A percentile compares a stretch with the other conserved stretches of the same genome.
phyloP scores from a whole-genome alignment of 2,888 invertebrate species.

The Diaphora mendica region DNA sequence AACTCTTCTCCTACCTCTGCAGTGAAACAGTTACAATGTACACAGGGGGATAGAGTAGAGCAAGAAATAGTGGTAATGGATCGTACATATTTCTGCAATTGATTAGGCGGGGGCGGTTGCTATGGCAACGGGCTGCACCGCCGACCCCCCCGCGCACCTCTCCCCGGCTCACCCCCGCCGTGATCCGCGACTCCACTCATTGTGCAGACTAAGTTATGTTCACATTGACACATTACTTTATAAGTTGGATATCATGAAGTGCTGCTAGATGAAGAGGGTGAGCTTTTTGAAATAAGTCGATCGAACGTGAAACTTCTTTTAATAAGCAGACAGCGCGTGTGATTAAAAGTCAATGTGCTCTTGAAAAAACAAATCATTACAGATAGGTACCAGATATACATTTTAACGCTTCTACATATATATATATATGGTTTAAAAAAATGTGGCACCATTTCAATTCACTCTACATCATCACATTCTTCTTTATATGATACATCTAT shows the following conservation, averaged over 20 bases:
- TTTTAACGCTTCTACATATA: not conserved
- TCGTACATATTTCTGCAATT: slow-evolving; percentile 87
- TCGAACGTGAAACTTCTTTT: not conserved
- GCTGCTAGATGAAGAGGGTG: not conserved
- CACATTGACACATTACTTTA: slow-evolving; percentile 27
- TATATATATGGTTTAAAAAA: not conserved
- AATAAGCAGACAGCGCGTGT: not conserved
- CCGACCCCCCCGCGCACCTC: slow-evolving; percentile 36
- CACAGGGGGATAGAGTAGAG: slow-evolving; percentile 49
- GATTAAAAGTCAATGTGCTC: too few relatives aligned
- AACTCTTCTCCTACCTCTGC: slow-evolving; percentile 48
- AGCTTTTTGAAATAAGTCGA: not conserved
- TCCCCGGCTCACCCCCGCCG: slow-evolving; percentile 31
- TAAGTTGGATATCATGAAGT: slow-evolving; percentile 20
- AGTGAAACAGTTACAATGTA: slow-evolving; percentile 30
- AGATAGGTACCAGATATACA: not conserved
- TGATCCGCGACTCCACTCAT: slow-evolving; percentile 57
- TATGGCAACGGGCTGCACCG: slow-evolving; percentile 73
- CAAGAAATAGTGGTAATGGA: slow-evolving; percentile 67
- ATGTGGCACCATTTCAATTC: not conserved
- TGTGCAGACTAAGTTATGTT: slow-evolving; percentile 52
- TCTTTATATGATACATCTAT: too few relatives aligned
- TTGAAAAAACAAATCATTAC: too few relatives aligned
- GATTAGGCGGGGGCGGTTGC: slow-evolving; percentile 86
- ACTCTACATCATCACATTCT: not conserved